Evolutionary conservation across 2,113 vertebrate genomes (phyloP), one percentile per base, ranked within the genome.

Genomic region (Arvicanthis niloticus): DNA sequence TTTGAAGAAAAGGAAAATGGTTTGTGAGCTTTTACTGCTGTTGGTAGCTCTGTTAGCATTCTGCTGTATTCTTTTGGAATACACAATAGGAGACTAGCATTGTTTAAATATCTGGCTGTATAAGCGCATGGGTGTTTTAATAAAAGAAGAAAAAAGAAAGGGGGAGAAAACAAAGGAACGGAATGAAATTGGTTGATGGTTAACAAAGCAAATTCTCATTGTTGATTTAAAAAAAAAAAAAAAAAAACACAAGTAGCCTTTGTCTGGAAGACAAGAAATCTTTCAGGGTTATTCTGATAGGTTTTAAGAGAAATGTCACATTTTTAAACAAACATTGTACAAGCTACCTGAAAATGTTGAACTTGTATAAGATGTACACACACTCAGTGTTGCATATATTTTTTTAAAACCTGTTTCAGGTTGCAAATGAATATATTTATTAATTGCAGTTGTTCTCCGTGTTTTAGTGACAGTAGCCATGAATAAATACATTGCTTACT

Each of bases 1-100:
- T 91, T 97, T 51, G 97, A 93, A 62, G 51, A 67, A 94, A 94
- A 95, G 91, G 89, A 95, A 96, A 96, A 96, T 84, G 60, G 70
- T 88, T 58, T 40, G 34, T 48, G 62, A 65, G 62, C 92, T 85
- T 9, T 75, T 80, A 68, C 31, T 81, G 58, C 26, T 53, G 56
- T 40, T 21, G 42, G 70, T 42, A 67, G 68, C 93, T 91, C 88
- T 76, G 37, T 89, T 84, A 89, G 37, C 42, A 82, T 68, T 58
- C 34, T 34, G 15, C n/a, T 70, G 0, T 26, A 5, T 89, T 85
- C 58, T 77, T 84, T 68, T 91, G 37, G 82, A 76, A 94, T 24
- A 26, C 34, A 75, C 65, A n/a, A 1, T 78, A 73, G 24, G 48
- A 78, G 37, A 60, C 45, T 9, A 76, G 12, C 29, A 89, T 2